Evolutionary conservation across 1,140 invertebrate species (phyloP).

Genomic region (Cydia strobilella): DNA sequence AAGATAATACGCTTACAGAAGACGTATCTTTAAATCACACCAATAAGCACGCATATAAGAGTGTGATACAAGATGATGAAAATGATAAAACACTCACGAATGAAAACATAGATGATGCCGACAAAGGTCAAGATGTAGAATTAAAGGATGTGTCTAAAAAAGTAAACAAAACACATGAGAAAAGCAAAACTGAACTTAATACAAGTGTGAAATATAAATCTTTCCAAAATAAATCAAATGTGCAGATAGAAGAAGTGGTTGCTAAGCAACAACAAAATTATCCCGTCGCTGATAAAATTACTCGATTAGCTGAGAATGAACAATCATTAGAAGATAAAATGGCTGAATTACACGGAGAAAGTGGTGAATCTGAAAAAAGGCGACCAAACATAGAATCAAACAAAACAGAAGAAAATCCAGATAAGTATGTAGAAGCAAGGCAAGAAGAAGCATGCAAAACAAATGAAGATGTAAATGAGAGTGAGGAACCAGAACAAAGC

Average conservation of each 20-base stretch:
- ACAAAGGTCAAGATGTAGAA: slow-evolving; percentile 25
- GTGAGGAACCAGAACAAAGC: slow-evolving; percentile 5
- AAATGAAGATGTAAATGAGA: neutral
- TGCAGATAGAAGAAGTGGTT: neutral
- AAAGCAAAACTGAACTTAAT: slow-evolving; percentile 9
- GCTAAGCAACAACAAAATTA: neutral
- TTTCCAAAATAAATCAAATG: neutral
- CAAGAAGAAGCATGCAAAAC: neutral
- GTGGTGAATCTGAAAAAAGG: neutral
- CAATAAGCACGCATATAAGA: neutral
- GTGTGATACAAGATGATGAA: slow-evolving; percentile 7
- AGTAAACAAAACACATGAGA: slow-evolving; percentile 22
- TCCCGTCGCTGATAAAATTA: too few relatives aligned
- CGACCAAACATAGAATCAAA: neutral
- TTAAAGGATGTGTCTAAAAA: slow-evolving; percentile 24
- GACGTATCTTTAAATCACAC: neutral
- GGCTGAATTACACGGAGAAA: slow-evolving; percentile 4
- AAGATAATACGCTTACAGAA: slow-evolving; percentile 16
- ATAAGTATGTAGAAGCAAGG: neutral
- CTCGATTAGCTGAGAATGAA: slow-evolving; percentile 9
- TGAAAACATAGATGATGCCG: slow-evolving; percentile 32
- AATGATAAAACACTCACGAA: slow-evolving; percentile 20
- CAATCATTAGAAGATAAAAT: slow-evolving; percentile 13
- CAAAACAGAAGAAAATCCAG: slow-evolving; percentile 15
- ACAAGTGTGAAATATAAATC: slow-evolving; percentile 7